Evolutionary conservation across 2,113 vertebrate species (phyloP).

Genomic region (Eira barbara): DNA sequence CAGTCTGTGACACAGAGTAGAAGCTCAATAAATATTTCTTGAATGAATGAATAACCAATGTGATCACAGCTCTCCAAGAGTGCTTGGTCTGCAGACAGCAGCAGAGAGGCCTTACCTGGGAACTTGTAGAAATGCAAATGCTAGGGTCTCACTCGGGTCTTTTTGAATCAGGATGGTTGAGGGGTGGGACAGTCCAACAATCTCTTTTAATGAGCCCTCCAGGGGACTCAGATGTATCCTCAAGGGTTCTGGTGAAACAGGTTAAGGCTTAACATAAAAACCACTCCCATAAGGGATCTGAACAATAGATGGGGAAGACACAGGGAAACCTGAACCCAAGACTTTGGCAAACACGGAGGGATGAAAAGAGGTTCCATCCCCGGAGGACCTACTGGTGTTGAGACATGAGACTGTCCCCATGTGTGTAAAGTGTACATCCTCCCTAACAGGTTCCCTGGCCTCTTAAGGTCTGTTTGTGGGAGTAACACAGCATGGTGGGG

Average conservation of each 20-base stretch:
- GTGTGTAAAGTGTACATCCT: too few species aligned
- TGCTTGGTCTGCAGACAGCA: too few species aligned
- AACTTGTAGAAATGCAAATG: background rate
- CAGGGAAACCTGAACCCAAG: background rate
- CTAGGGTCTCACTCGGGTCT: background rate
- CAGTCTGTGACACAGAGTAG: background rate
- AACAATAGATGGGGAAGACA: background rate
- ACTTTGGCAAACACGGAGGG: background rate
- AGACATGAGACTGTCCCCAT: background rate
- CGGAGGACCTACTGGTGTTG: background rate
- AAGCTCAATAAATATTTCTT: background rate
- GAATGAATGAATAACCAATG: background rate
- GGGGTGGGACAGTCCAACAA: background rate
- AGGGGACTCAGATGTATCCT: background rate
- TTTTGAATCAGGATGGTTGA: background rate
- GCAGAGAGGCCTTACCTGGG: background rate
- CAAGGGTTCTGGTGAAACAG: background rate
- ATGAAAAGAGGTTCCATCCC: background rate
- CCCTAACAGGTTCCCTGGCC: background rate
- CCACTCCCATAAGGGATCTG: background rate
- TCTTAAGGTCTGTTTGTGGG: background rate
- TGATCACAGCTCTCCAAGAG: background rate
- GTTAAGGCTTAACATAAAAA: background rate
- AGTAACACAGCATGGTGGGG: background rate
- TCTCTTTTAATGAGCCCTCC: background rate